Conservation (phyloP, 30 jellyfish, hydroid and myxozoan species). For the Turritopsis rubra region DNA sequence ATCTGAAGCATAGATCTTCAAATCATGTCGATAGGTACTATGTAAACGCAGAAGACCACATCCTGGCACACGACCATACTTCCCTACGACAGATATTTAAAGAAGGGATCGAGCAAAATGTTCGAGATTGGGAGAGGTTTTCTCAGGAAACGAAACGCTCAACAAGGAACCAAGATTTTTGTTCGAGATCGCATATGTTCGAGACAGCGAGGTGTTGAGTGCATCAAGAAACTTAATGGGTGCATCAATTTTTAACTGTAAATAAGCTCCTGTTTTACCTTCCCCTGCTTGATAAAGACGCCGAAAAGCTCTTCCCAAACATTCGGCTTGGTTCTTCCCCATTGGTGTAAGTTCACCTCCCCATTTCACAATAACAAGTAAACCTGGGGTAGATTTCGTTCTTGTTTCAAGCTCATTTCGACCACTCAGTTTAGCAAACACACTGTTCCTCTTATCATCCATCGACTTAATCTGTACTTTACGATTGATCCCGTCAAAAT, state of each 20-base stretch:
- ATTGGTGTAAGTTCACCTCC: conserved; percentile 98
- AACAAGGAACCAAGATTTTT: too few species aligned
- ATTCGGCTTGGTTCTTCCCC: conserved; percentile 95
- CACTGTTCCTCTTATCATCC: conserved; percentile 69
- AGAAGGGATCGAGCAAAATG: not conserved
- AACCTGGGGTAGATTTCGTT: conserved; percentile 38
- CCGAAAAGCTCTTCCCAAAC: conserved; percentile 84
- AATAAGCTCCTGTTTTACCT: not conserved
- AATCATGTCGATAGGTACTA: conserved; percentile 96
- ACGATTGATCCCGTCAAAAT: conserved; percentile 79
- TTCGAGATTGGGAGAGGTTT: not conserved
- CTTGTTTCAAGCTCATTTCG: conserved; percentile 30
- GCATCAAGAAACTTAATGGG: too few species aligned
- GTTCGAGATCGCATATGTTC: too few species aligned
- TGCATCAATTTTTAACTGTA: too few species aligned
- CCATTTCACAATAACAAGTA: conserved; percentile 86
- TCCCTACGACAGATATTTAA: not conserved
- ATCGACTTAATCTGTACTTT: conserved; percentile 73
- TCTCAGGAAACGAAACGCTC: too few species aligned
- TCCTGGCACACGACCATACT: conserved; percentile 75
- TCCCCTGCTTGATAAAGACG: conserved; percentile 93
- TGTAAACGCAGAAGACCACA: conserved; percentile 94
- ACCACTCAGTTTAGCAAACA: conserved; percentile 73
- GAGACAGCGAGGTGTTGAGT: too few species aligned
- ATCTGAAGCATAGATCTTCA: conserved; percentile 85